phyloP scores from a whole-genome alignment of 2,888 invertebrate species.

The Phrixothrix hirtus region DNA sequence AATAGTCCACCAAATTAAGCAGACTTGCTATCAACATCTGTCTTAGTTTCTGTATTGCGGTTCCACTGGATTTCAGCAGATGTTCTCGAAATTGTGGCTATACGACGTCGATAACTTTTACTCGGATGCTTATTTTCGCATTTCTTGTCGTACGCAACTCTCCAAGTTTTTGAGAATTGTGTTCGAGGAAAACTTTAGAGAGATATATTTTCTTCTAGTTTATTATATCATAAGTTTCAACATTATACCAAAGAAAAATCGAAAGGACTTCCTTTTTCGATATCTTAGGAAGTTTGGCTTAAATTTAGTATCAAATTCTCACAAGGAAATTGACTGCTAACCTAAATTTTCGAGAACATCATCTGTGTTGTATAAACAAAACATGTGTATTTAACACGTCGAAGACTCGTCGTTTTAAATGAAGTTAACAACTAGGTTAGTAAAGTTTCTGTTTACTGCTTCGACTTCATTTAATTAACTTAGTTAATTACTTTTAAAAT shows the following conservation, averaged over 20 bases:
- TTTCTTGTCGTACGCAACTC: no score
- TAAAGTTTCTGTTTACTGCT: conserved; percentile 1
- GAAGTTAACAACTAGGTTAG: conserved; percentile 3
- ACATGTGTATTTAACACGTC: no score
- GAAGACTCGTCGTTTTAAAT: no score
- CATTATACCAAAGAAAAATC: no score
- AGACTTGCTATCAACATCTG: conserved; percentile 27
- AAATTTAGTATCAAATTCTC: no score
- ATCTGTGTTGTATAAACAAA: no score
- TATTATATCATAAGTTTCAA: no score
- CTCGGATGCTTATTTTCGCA: conserved; percentile 16
- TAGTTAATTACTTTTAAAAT: conserved; percentile 2
- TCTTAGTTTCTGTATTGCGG: conserved; percentile 28
- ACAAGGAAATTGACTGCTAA: no score
- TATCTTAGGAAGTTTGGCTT: no score
- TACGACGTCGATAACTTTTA: conserved; percentile 24
- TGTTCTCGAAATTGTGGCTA: conserved; percentile 22
- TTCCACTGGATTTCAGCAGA: conserved; percentile 23
- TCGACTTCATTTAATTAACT: conserved; percentile 7
- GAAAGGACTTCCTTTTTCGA: no score
- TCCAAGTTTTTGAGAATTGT: not conserved
- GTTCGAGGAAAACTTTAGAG: not conserved
- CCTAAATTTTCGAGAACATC: no score
- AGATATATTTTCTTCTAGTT: no score
- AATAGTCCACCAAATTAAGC: conserved; percentile 24